These are phyloP conservation scores for Motacilla alba DNA, from an alignment of 2,113 vertebrate genomes.

Conservation along the genomic window DNA sequence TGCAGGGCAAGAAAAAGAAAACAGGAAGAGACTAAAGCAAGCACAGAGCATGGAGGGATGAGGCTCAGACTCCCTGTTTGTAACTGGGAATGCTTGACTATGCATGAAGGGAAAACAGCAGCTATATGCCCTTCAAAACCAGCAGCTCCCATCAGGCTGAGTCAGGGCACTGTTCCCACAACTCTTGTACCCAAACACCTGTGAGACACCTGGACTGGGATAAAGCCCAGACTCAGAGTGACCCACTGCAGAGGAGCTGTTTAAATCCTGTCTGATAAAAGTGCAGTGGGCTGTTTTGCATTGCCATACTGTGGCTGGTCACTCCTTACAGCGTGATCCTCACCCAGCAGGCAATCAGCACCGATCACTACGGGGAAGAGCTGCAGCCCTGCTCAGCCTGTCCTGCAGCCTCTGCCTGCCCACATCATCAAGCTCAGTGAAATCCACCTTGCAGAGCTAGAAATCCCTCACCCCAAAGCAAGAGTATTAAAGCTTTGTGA, in stretches of 20 bases:
- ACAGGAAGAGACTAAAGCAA: not conserved
- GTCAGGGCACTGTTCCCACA: fast-evolving
- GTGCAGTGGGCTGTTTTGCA: not conserved
- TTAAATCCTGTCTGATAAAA: not conserved
- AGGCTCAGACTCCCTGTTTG: not conserved
- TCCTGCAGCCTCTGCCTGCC: not conserved
- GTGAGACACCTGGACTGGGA: not conserved
- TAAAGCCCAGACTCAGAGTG: not conserved
- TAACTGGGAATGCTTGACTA: not conserved
- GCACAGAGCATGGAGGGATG: not conserved
- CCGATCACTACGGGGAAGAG: not conserved
- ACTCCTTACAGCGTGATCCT: not conserved
- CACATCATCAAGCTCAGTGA: not conserved
- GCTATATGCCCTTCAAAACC: not conserved
- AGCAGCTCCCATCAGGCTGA: not conserved
- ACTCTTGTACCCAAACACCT: not conserved
- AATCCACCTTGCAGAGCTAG: not conserved
- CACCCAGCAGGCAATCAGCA: not conserved
- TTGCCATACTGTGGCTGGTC: not conserved
- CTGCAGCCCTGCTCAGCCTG: not conserved
- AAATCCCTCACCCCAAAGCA: not conserved
- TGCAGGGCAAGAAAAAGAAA: not conserved
- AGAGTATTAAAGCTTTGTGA: not conserved
- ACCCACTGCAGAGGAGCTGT: not conserved
- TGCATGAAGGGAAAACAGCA: not conserved